phyloP scores from a whole-genome alignment of 2,113 vertebrate genomes.

The Melanocharis versteri region DNA sequence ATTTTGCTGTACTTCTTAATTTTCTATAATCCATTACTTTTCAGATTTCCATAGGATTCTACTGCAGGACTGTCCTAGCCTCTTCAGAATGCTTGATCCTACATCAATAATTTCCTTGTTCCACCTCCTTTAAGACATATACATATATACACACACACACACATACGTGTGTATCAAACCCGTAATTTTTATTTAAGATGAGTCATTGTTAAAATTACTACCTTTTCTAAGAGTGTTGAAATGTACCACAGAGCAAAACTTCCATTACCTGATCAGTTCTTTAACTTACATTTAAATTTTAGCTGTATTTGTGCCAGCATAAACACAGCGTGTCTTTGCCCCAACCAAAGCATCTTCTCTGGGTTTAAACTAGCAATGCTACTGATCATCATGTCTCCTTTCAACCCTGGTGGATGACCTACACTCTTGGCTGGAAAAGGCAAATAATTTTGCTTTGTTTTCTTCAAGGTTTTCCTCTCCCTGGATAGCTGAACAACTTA shows the following conservation, averaged over 20 bases:
- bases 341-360: background rate
- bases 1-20: background rate
- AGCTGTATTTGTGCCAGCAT: background rate
- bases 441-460: background rate
- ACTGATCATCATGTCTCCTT: background rate
- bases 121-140: background rate
- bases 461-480: background rate
- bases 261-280: background rate
- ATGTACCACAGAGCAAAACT: background rate
- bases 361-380: background rate
- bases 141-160: accelerated
- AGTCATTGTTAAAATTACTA: background rate
- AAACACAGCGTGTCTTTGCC: background rate
- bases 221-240: background rate
- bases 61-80: background rate
- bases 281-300: background rate
- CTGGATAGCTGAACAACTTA: slow-evolving; percentile 3
- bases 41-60: background rate
- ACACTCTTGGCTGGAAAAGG: background rate
- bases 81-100: background rate
- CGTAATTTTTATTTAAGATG: background rate
- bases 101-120: background rate
- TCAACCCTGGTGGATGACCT: background rate
- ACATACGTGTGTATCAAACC: background rate
- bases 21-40: background rate